phyloP scores from a whole-genome alignment of 2,113 vertebrate genomes.

The Peromyscus maniculatus region DNA sequence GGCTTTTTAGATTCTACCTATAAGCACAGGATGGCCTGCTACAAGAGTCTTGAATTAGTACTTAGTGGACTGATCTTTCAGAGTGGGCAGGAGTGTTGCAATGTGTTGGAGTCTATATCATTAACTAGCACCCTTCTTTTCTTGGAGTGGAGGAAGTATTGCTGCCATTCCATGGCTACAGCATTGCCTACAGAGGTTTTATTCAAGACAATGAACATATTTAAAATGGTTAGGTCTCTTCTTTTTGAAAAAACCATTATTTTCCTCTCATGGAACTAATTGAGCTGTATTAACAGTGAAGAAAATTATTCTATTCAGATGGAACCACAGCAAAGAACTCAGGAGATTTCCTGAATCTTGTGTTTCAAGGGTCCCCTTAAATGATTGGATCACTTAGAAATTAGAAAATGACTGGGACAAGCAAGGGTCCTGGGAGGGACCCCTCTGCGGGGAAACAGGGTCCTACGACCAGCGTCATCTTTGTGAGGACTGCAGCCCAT shows the following conservation, averaged over 20 bases:
- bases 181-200: neutral
- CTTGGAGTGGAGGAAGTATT: too few species aligned
- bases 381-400: neutral
- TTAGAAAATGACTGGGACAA: neutral
- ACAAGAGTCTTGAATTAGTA: neutral
- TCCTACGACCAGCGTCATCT: accelerated
- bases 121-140: neutral
- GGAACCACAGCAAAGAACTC: neutral
- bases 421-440: too few species aligned
- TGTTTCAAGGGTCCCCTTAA: neutral
- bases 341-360: neutral
- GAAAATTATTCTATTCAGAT: neutral
- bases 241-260: neutral
- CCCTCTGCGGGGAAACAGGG: accelerated
- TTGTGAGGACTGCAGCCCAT: neutral
- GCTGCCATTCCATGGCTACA: neutral
- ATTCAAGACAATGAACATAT: neutral
- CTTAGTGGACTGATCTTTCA: neutral
- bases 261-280: neutral
- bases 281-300: neutral
- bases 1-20: neutral
- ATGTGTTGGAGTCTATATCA: neutral
- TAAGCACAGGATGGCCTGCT: neutral
- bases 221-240: neutral
- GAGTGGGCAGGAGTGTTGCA: neutral